These are phyloP conservation scores for Schizothorax lantsangensis DNA, from an alignment of 2,797 vertebrate genomes.

Conservation along the genomic window DNA sequence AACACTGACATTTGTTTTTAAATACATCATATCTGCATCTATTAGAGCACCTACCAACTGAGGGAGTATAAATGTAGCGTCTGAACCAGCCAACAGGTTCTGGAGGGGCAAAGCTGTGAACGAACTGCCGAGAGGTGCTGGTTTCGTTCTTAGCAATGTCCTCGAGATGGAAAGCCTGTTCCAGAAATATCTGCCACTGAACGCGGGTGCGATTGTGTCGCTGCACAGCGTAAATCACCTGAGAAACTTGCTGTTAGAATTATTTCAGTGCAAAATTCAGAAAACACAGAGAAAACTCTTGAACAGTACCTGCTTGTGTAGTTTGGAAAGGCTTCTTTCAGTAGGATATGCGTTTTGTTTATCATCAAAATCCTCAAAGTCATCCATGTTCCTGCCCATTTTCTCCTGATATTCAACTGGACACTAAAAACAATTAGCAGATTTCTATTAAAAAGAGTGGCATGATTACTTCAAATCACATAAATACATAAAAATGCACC, in stretches of 20 bases:
- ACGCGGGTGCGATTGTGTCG: conserved; percentile 93
- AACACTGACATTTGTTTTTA: background rate
- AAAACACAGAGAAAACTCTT: background rate
- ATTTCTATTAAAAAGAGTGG: background rate
- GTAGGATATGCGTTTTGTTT: conserved; percentile 90
- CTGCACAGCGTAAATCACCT: conserved; percentile 97
- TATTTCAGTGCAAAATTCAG: background rate
- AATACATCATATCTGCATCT: background rate
- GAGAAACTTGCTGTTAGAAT: background rate
- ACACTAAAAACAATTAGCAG: conserved; percentile 77
- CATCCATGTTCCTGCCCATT: conserved; percentile 98
- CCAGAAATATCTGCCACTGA: conserved; percentile 95
- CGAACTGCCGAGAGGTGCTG: conserved; percentile 87
- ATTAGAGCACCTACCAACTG: conserved; percentile 80
- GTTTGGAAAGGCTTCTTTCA: conserved; percentile 92
- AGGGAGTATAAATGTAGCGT: conserved; percentile 88
- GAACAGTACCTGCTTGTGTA: conserved; percentile 91
- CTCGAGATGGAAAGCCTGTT: conserved; percentile 94
- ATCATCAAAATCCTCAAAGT: conserved; percentile 98
- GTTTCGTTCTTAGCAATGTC: conserved; percentile 95
- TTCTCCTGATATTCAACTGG: conserved; percentile 95
- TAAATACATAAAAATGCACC: background rate
- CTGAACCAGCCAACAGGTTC: conserved; percentile 84
- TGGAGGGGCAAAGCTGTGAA: conserved; percentile 87
- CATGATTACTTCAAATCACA: background rate